Conservation (phyloP, 2,113 vertebrate species). For the Lamprologus callipterus region DNA sequence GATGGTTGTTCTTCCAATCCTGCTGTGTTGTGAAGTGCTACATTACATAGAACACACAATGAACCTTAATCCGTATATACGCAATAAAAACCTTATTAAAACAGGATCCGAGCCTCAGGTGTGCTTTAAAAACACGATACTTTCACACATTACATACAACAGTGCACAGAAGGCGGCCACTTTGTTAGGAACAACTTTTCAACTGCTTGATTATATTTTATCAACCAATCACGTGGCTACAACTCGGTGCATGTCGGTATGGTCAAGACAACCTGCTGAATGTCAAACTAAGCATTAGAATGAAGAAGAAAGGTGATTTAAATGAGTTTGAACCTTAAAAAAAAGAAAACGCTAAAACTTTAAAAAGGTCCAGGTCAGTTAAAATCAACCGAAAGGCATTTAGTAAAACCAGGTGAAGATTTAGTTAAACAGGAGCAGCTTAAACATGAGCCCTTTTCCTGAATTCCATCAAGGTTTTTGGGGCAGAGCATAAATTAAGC, state of each 20-base stretch:
- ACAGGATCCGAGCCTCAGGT: not conserved
- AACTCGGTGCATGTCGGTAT: not conserved
- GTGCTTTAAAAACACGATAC: not conserved
- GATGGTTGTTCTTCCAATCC: slow-evolving; percentile 38
- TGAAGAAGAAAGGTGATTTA: not conserved
- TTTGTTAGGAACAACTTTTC: not conserved
- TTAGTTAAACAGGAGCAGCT: not conserved
- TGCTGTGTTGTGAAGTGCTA: slow-evolving; percentile 57
- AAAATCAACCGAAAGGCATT: not conserved
- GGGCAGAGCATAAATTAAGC: not conserved
- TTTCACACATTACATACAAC: not conserved
- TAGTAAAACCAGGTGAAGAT: not conserved
- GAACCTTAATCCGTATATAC: slow-evolving; percentile 39
- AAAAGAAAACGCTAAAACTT: not conserved
- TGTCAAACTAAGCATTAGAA: not conserved
- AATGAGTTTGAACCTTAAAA: not conserved
- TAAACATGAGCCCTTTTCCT: not conserved
- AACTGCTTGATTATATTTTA: not conserved
- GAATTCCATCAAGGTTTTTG: not conserved
- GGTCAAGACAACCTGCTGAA: not conserved
- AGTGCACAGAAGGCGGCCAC: not conserved
- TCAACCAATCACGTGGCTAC: not conserved
- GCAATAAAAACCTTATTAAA: slow-evolving; percentile 57
- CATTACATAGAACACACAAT: slow-evolving; percentile 35
- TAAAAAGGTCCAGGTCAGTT: not conserved